These are phyloP conservation scores for Neoseiulus cucumeris DNA, from an alignment of 1,140 invertebrate genomes.

Conservation along the genomic window DNA sequence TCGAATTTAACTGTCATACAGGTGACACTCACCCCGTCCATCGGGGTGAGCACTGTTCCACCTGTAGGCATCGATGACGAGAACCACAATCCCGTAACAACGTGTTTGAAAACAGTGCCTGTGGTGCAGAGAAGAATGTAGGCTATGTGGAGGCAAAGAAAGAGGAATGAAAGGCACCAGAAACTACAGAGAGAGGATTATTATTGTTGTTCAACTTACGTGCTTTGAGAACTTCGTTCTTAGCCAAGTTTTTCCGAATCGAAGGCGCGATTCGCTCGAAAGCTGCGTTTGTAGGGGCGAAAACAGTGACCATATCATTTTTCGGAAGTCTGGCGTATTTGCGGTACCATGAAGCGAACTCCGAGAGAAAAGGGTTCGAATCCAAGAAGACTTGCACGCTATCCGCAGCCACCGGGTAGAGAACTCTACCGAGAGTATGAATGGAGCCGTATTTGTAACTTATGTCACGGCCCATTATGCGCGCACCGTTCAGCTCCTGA, in stretches of 20 bases:
- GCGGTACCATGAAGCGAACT: background rate
- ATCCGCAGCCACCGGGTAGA: background rate
- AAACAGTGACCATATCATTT: slow-evolving; percentile 5
- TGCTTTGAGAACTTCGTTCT: slow-evolving; percentile 9
- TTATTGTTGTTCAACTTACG: background rate
- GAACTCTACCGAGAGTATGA: background rate
- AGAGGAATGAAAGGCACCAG: no score
- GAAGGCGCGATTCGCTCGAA: background rate
- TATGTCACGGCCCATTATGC: background rate
- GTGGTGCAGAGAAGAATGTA: background rate
- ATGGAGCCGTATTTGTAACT: background rate
- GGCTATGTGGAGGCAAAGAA: no score
- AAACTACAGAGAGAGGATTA: no score
- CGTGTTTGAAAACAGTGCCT: background rate
- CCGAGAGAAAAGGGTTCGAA: background rate
- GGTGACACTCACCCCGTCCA: slow-evolving; percentile 2
- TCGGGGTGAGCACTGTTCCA: background rate
- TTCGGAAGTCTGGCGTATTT: background rate
- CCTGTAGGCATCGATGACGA: background rate
- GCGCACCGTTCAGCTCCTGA: slow-evolving; percentile 1
- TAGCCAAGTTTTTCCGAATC: slow-evolving; percentile 2
- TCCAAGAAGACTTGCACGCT: background rate
- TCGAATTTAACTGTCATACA: background rate
- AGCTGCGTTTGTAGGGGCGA: background rate
- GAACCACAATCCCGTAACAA: background rate